Percentiles rank a stretch among this genome's conserved stretches.
Conservation (phyloP, 2,113 vertebrate species). For the Stigmatopora nigra region DNA sequence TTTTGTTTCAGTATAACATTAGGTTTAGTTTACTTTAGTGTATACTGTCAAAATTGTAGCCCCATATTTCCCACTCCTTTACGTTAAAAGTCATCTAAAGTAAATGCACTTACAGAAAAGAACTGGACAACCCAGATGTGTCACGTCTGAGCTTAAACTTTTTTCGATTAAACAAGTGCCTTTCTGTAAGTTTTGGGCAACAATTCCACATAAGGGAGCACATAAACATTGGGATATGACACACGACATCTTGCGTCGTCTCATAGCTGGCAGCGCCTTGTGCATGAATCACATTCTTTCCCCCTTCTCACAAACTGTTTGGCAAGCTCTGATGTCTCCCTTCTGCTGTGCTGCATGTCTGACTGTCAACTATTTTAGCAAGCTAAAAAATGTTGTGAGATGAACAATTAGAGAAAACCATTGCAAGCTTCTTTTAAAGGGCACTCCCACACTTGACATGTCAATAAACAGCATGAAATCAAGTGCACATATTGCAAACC, state of each 20-base stretch:
- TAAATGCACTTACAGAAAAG: conserved; percentile 12
- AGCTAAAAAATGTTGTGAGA: not conserved
- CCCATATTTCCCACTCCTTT: not conserved
- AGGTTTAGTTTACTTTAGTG: too few relatives aligned
- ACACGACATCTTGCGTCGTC: conserved; percentile 29
- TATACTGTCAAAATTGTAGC: too few relatives aligned
- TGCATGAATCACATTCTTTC: conserved; percentile 32
- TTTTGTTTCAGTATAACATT: too few relatives aligned
- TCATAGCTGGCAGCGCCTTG: conserved; percentile 24
- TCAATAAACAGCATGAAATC: conserved; percentile 13
- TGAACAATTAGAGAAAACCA: not conserved
- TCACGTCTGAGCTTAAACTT: conserved; percentile 18
- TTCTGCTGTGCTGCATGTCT: not conserved
- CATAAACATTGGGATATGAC: not conserved
- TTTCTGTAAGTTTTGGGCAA: conserved; percentile 22
- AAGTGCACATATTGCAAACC: not conserved
- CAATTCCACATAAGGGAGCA: conserved; percentile 19
- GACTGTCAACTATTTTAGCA: conserved; percentile 11
- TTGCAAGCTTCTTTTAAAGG: conserved; percentile 1
- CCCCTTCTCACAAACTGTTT: not conserved
- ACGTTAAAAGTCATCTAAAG: not conserved
- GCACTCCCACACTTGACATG: not conserved
- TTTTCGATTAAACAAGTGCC: conserved; percentile 10
- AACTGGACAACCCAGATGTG: conserved; percentile 5
- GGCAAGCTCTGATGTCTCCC: conserved; percentile 19